Base-by-base conservation (phyloP, 2,888 invertebrate genomes). In the Lasioglossum pauxillum region DNA sequence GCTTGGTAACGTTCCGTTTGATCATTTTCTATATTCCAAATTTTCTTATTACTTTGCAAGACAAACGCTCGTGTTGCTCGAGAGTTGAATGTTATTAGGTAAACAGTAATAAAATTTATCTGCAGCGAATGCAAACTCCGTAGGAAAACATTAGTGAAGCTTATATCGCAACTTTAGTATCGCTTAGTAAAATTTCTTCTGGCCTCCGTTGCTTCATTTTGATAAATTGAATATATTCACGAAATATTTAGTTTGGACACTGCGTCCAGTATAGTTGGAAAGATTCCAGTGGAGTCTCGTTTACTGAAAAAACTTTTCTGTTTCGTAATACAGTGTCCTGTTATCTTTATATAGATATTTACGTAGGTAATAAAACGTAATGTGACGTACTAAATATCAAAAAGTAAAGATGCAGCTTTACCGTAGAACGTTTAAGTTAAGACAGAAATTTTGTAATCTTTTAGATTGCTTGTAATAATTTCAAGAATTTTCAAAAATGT, bases 91-190 rank as follows among this genome's bases (percentile, higher is more conserved):
- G n/a, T 49, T 73, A 49, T 73, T 73, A 53, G 49, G 31, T 67
- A 49, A 31, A 38, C 49, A n/a, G 31, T 16, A 64, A 64, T 38
- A 67, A 78, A 73, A 64, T 73, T 60, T 73, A 38, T 31, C 23
- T 23, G n/a, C 23, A 49, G 60, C 49, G 73, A 64, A 78, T 16
- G 38, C 12, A 82, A 64, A 72, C 82, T 76, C 14, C 27, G 31
- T 14, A 19, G 27, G 46, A 44, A 74, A 74, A 74, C 23, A 53
- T 23, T 53, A 5, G 12, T 2, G 35, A 23, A 53, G 12, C 31
- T 35, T 35, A 35, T 38, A 53, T 74, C 3, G 53, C 35, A 49
- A 74, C 23, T 73, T 64, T 10, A 46, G 31, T 49, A 53, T 23
- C 12, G 12, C 31, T 12, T 12, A 69, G 67, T 46, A 35, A 69